phyloP scores from a whole-genome alignment of 2,797 vertebrate species.

The Anniella stebbinsi region DNA sequence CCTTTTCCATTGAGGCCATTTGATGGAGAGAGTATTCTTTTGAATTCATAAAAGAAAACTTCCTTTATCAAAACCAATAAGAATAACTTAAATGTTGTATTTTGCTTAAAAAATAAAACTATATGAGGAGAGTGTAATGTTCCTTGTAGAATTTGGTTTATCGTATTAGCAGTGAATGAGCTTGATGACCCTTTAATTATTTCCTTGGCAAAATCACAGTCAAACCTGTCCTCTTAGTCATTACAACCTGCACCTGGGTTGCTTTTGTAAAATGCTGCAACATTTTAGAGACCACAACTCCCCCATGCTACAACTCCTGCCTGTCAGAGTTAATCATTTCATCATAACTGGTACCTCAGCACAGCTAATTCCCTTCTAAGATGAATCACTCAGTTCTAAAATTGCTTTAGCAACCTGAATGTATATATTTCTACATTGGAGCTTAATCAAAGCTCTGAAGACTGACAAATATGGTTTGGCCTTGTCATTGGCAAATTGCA shows the following conservation, averaged over 20 bases:
- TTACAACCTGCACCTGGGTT: slow-evolving; percentile 7
- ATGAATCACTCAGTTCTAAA: slow-evolving; percentile 26
- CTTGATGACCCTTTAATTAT: slow-evolving; percentile 19
- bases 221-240: slow-evolving; percentile 16
- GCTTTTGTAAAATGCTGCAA: neutral
- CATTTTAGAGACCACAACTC: neutral
- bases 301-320: neutral
- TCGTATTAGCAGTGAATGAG: neutral
- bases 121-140: neutral
- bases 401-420: slow-evolving; percentile 37
- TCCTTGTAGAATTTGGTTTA: neutral
- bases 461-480: slow-evolving; percentile 33
- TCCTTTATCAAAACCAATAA: neutral
- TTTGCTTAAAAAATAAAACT: neutral
- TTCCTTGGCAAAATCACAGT: slow-evolving; percentile 24
- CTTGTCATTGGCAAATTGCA: slow-evolving; percentile 19
- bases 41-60: neutral
- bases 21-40: neutral
- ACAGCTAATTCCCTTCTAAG: slow-evolving; percentile 43
- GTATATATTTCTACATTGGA: slow-evolving; percentile 3
- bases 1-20: neutral
- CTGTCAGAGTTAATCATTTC: slow-evolving; percentile 45
- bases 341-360: slow-evolving; percentile 37
- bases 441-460: slow-evolving; percentile 29
- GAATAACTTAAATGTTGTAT: neutral